Conservation (phyloP, 2,797 vertebrate species). For the Chelon labrosus region DNA sequence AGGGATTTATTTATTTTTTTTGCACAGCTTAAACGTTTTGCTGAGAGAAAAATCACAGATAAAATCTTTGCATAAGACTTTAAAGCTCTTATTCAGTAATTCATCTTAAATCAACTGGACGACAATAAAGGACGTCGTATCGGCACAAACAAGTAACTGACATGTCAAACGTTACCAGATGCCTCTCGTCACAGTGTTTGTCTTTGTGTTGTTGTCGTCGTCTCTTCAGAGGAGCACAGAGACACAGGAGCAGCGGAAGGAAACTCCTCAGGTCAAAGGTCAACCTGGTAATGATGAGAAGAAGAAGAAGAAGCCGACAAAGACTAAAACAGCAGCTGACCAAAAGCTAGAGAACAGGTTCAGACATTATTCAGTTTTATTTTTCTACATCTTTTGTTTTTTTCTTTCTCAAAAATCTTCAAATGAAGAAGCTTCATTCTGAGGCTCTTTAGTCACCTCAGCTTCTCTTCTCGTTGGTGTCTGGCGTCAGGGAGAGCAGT, state of each 20-base stretch:
- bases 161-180: too few species aligned
- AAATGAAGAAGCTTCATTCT: not conserved
- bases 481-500: constrained; percentile 83
- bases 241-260: constrained; percentile 16
- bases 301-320: constrained; percentile 24
- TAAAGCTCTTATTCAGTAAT: too few species aligned
- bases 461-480: not conserved
- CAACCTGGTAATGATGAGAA: not conserved
- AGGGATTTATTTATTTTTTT: too few species aligned
- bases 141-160: too few species aligned
- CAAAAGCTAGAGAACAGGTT: constrained; percentile 71
- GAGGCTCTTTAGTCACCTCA: not conserved
- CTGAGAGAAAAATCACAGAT: too few species aligned
- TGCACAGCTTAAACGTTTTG: too few species aligned
- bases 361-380: not conserved
- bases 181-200: not conserved
- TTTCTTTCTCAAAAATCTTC: not conserved
- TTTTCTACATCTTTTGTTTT: not conserved
- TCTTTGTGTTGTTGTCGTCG: constrained; percentile 42
- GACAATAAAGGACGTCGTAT: too few species aligned
- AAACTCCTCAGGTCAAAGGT: constrained; percentile 33
- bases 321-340: constrained; percentile 61
- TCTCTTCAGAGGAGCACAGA: constrained; percentile 21
- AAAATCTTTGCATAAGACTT: too few species aligned
- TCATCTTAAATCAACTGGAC: too few species aligned